Conservation (phyloP, 2,797 vertebrate species). For the Helostoma temminkii region DNA sequence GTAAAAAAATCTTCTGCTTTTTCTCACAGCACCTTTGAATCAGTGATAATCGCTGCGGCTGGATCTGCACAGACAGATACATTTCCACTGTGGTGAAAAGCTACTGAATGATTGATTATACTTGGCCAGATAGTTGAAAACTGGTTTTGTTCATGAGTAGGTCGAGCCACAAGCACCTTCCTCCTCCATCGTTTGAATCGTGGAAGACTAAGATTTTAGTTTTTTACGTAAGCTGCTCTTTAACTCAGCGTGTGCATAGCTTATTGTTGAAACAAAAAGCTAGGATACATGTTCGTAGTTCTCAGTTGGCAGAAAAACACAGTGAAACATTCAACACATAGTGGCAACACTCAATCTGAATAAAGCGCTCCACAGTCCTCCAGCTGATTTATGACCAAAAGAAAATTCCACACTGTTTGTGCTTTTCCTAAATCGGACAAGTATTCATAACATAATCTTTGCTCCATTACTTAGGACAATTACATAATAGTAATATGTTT, state of each 20-base stretch:
- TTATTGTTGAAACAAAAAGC: slow-evolving; percentile 32
- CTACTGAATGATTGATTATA: background rate
- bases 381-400: background rate
- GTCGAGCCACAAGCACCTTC: slow-evolving; percentile 7
- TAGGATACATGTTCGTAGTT: background rate
- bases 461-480: background rate
- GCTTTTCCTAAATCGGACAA: background rate
- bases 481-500: no score
- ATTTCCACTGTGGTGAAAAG: background rate
- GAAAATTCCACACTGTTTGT: no score
- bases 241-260: slow-evolving; percentile 58
- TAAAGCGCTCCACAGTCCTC: background rate
- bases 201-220: slow-evolving; percentile 64
- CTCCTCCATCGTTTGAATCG: slow-evolving; percentile 4
- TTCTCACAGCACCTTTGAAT: slow-evolving; percentile 34
- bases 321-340: slow-evolving; percentile 39
- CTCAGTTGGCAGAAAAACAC: slow-evolving; percentile 9
- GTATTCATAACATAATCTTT: background rate
- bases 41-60: background rate
- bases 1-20: slow-evolving; percentile 1
- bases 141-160: background rate
- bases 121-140: no score
- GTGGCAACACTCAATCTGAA: background rate
- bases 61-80: background rate
- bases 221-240: background rate